Conservation (phyloP, 2,888 invertebrate genomes). For the Ferrisia virgata region DNA sequence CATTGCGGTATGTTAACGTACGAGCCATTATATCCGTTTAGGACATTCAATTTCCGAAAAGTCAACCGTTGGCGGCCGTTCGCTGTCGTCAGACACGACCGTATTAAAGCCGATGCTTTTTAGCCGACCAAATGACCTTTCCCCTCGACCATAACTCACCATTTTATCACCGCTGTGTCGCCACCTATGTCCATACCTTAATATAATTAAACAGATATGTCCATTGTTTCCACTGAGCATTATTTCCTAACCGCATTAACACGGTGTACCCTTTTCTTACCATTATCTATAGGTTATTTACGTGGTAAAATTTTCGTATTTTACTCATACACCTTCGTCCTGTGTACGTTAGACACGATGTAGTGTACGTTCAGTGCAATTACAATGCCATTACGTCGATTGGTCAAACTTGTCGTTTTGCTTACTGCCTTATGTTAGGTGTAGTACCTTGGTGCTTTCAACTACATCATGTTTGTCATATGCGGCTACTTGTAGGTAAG, state of each 20-base stretch:
- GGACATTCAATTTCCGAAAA: conserved; percentile 33
- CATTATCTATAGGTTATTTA: not conserved
- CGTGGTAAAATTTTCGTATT: conserved; percentile 13
- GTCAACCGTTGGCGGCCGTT: not conserved
- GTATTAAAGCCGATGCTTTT: conserved; percentile 14
- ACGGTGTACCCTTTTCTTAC: not conserved
- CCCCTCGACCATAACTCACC: conserved; percentile 18
- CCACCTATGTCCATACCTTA: conserved; percentile 23
- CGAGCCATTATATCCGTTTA: conserved; percentile 10
- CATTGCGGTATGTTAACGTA: not conserved
- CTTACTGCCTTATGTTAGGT: too few species aligned
- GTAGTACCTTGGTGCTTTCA: too few species aligned
- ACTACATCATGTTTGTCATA: too few species aligned
- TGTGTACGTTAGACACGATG: too few species aligned
- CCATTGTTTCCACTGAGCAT: conserved; percentile 35
- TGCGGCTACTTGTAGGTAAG: too few species aligned
- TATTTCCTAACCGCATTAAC: conserved; percentile 17
- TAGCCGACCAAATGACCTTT: conserved; percentile 10
- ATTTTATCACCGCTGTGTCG: conserved; percentile 19
- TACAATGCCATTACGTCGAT: not conserved
- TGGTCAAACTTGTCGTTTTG: too few species aligned
- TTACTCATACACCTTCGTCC: not conserved
- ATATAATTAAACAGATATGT: conserved; percentile 39
- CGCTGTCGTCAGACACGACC: not conserved
- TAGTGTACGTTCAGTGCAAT: too few species aligned